Evolutionary conservation across 2,888 invertebrate genomes (phyloP).

Genomic region (Nephrotoma flavescens): DNA sequence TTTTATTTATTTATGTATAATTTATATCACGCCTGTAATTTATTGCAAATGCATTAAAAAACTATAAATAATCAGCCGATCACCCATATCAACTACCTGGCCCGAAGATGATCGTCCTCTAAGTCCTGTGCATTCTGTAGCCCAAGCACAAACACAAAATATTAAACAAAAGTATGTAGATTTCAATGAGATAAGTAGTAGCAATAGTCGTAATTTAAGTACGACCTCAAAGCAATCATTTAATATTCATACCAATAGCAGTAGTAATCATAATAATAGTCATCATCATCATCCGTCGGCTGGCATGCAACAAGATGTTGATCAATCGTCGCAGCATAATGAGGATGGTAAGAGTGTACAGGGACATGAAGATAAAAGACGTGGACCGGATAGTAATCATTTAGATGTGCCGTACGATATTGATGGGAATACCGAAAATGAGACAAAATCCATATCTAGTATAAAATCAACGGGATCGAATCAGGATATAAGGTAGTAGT

Average conservation of each 20-base stretch:
- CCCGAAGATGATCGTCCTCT: conserved; percentile 30
- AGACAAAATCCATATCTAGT: conserved; percentile 79
- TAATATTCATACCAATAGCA: background rate
- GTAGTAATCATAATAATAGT: background rate
- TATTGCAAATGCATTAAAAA: background rate
- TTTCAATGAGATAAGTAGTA: conserved; percentile 11
- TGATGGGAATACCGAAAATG: conserved; percentile 84
- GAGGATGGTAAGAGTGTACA: background rate
- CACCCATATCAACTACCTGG: conserved; percentile 30
- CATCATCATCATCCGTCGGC: background rate
- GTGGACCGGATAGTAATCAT: conserved; percentile 30
- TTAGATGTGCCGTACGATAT: conserved; percentile 69
- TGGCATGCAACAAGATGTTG: background rate
- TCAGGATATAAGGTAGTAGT: conserved; percentile 36
- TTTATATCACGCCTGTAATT: background rate
- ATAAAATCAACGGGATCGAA: conserved; percentile 62
- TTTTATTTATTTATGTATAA: background rate
- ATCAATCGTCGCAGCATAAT: background rate
- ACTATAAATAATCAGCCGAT: conserved; percentile 20
- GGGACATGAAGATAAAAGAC: background rate
- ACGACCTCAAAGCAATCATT: background rate
- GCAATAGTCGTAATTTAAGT: conserved; percentile 10
- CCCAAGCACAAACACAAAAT: conserved; percentile 9
- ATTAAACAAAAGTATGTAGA: conserved; percentile 10
- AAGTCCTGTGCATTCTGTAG: conserved; percentile 24